These are phyloP conservation scores for Beroe forskalii DNA, from an alignment of 37 sponge, comb jelly and placozoan genomes.

Conservation along the genomic window DNA sequence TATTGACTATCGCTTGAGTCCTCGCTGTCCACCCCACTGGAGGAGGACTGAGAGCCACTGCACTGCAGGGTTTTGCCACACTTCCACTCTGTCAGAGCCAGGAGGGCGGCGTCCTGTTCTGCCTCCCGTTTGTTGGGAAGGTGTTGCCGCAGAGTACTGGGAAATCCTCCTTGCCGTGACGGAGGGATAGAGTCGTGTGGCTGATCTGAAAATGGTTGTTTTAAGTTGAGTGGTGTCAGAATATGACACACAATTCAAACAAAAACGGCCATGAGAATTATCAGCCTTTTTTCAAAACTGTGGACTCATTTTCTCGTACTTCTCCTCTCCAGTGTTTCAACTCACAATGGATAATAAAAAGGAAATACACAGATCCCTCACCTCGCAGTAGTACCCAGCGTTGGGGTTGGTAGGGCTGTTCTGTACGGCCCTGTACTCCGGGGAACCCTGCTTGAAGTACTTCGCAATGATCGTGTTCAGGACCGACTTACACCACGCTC, in stretches of 20 bases:
- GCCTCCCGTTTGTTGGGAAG: neutral
- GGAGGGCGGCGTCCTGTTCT: neutral
- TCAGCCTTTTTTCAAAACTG: no score
- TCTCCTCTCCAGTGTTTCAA: no score
- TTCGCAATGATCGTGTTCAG: conserved; percentile 16
- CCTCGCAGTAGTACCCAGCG: conserved; percentile 14
- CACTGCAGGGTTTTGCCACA: no score
- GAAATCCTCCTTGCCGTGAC: neutral
- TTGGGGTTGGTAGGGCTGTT: conserved; percentile 8
- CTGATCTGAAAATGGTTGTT: neutral
- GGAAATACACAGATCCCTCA: no score
- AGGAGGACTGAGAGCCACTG: no score
- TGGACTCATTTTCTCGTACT: no score
- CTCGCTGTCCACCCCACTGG: no score
- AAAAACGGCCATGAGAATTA: no score
- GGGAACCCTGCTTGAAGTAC: neutral
- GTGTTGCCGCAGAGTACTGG: neutral
- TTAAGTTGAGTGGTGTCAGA: no score
- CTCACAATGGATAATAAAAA: no score
- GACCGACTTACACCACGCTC: neutral
- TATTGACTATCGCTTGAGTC: no score
- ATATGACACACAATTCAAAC: no score
- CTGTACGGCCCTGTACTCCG: neutral
- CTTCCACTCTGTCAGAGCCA: conserved; percentile 1
- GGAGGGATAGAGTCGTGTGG: neutral